Evolutionary conservation across 2,888 invertebrate genomes (phyloP).

Genomic region (Drosophila multiciliata): DNA sequence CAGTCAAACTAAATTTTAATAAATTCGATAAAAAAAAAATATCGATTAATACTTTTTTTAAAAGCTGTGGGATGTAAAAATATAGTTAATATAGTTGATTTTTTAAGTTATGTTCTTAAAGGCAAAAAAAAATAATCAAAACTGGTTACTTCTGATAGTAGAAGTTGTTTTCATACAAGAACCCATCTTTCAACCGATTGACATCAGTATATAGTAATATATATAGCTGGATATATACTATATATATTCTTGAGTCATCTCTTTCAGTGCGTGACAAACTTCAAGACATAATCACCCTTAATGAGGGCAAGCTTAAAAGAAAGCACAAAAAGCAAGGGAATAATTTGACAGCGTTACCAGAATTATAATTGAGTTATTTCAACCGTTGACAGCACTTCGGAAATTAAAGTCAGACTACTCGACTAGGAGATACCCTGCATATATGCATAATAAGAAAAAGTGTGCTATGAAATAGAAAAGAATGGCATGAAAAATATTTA

Average conservation of each 20-base stretch:
- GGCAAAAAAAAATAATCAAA: neutral
- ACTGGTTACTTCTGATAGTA: neutral
- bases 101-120: neutral
- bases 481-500: neutral
- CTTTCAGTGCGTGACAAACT: neutral
- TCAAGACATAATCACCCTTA: neutral
- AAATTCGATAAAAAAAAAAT: neutral
- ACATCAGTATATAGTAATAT: neutral
- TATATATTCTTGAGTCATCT: neutral
- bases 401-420: slow-evolving; percentile 3
- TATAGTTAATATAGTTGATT: neutral
- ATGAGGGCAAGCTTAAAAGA: neutral
- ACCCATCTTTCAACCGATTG: too few relatives aligned
- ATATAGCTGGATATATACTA: neutral
- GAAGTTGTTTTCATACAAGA: neutral
- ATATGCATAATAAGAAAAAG: neutral
- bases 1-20: neutral
- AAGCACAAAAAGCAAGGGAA: slow-evolving; percentile 5
- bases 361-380: slow-evolving; percentile 74
- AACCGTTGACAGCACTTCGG: slow-evolving; percentile 34
- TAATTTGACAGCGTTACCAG: slow-evolving; percentile 61
- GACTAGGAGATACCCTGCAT: slow-evolving; percentile 3
- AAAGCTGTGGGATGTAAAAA: neutral
- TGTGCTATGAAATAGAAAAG: neutral
- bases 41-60: neutral